Conservation (phyloP, 2,888 invertebrate species). For the Drosophila paramelanica region DNA sequence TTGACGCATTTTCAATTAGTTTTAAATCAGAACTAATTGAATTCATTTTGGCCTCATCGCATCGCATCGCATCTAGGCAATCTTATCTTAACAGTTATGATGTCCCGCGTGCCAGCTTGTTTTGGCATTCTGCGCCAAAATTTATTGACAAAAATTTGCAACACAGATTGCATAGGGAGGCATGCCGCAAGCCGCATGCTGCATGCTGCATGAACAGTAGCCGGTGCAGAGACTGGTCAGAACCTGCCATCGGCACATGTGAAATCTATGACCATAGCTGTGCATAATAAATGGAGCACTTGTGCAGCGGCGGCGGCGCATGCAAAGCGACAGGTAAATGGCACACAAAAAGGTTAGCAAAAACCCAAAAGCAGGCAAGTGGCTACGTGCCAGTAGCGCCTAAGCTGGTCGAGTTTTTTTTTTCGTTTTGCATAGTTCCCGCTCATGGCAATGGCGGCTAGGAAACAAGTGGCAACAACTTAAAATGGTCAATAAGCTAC, state of each 20-base stretch:
- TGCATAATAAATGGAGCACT: constrained; percentile 77
- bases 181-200: constrained; percentile 27
- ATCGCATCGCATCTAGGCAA: constrained; percentile 56
- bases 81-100: constrained; percentile 78
- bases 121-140: constrained; percentile 77
- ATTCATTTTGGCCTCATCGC: constrained; percentile 57
- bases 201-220: constrained; percentile 67
- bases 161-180: constrained; percentile 82
- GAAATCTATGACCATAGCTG: constrained; percentile 75
- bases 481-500: constrained; percentile 25
- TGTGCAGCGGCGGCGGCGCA: constrained; percentile 45
- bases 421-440: constrained; percentile 19
- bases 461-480: constrained; percentile 63
- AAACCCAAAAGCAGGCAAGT: constrained; percentile 52
- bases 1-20: constrained; percentile 78
- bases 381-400: constrained; percentile 24
- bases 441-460: constrained; percentile 11
- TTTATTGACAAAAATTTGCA: constrained; percentile 81
- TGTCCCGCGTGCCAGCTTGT: constrained; percentile 54
- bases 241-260: constrained; percentile 70
- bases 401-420: constrained; percentile 36
- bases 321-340: constrained; percentile 68
- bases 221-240: constrained; percentile 45
- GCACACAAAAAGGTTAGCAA: constrained; percentile 52
- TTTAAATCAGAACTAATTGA: constrained; percentile 79